Base-by-base conservation (phyloP, 2,113 vertebrate genomes). In the Rostratula benghalensis region DNA sequence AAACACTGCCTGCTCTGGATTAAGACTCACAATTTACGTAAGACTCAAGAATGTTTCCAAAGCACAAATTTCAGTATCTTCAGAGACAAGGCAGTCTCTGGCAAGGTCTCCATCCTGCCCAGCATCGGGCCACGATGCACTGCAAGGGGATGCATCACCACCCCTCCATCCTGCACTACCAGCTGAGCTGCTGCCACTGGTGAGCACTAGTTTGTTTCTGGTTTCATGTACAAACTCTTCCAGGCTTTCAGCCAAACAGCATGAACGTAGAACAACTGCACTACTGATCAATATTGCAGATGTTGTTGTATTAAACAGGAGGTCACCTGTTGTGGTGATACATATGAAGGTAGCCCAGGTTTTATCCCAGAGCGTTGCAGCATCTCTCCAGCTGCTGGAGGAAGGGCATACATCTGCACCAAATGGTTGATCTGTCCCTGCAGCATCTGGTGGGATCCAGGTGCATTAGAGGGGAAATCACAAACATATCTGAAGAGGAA, bases 61-160 rank as follows among this genome's bases (percentile, higher is more conserved):
- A 3, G 1, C 23, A 53, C 23, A 74, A 63, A 74, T 17, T 24
- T 64, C 23, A 31, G 28, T 10, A 59, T 2, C 19, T 87, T 39
- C 7, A 19, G 43, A 56, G 15, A 46, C n/a, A 64, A 61, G 53
- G 13, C 19, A 61, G 20, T 20, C 35, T 77, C 33, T 86, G 23
- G 18, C 28, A 54, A 5, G 10, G 13, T 59, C 57, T 73, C 27
- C 7, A 23, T 48, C 45, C 41, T 37, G 24, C 31, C 15, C 60
- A 39, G 39, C 53, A 30, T 6, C 6, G 8, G 3, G 10, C 37
- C 31, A 8, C 1, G 2, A n/a, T 23, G 31, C 14, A 1, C n/a
- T n/a, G 65, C 0, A 7, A 61, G 56, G 31, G 35, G 30, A 23
- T 18, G n/a, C 16, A 43, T 5, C 10, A 6, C 37, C 5, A 5